A percentile compares a stretch with the other conserved stretches of the same genome.
Evolutionary conservation across 2,888 invertebrate genomes (phyloP).

Genomic region (Neoaliturus tenellus): DNA sequence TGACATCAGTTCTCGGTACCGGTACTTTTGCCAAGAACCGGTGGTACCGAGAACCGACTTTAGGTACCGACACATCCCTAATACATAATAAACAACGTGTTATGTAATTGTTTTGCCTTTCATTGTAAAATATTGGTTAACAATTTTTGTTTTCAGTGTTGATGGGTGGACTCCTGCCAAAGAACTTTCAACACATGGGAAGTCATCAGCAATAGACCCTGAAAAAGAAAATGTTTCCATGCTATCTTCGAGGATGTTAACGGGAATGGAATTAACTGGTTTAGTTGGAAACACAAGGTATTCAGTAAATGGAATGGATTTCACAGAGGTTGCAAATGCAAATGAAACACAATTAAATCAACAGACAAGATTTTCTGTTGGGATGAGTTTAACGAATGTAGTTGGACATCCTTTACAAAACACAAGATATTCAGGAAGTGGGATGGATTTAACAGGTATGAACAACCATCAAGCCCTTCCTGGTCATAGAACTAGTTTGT

Average conservation of each 20-base stretch:
- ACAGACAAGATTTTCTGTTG: slow-evolving; percentile 9
- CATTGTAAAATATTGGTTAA: not conserved
- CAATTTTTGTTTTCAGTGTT: not conserved
- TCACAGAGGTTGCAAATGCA: not conserved
- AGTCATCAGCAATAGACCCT: not conserved
- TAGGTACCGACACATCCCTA: no score
- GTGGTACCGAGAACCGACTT: no score
- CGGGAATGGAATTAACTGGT: not conserved
- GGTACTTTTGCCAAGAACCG: no score
- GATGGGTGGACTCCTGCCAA: slow-evolving; percentile 41
- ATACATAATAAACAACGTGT: no score
- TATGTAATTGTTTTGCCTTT: not conserved
- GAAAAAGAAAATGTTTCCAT: not conserved
- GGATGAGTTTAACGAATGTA: slow-evolving; percentile 19
- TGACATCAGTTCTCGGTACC: no score
- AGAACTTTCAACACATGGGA: not conserved
- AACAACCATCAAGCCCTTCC: not conserved
- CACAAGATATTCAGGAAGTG: not conserved
- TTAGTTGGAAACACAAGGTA: not conserved
- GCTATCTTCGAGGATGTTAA: not conserved
- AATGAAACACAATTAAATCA: not conserved
- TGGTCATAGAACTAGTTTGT: not conserved
- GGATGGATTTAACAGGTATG: not conserved
- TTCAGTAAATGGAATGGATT: not conserved
- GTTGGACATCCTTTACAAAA: slow-evolving; percentile 1